Evolutionary conservation across 2,113 vertebrate genomes (phyloP).

Genomic region (Phalacrocorax brasilianus): DNA sequence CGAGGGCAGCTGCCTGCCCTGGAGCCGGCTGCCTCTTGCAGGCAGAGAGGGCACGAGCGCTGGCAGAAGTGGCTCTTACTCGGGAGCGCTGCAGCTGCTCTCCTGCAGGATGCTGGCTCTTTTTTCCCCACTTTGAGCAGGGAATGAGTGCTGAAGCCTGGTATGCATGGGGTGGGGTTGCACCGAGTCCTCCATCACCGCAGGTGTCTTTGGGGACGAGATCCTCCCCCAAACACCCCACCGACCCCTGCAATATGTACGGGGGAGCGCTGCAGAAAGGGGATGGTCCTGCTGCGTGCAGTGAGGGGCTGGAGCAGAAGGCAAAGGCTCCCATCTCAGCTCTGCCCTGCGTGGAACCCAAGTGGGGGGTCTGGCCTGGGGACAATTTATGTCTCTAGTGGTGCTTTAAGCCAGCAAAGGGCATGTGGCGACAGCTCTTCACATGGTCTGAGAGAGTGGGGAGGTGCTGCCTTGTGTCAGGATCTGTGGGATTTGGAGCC

Average conservation of each 20-base stretch:
- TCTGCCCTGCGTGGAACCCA: not conserved
- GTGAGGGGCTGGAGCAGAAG: not conserved
- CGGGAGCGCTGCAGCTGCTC: fast-evolving
- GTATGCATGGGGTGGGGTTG: fast-evolving
- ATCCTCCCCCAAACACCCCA: fast-evolving
- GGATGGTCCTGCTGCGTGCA: not conserved
- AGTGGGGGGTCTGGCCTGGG: not conserved
- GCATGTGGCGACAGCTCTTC: not conserved
- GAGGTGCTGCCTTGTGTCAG: not conserved
- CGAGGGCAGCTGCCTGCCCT: not conserved
- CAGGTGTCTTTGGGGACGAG: not conserved
- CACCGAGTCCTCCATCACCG: not conserved
- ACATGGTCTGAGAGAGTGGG: not conserved
- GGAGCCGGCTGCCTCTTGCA: not conserved
- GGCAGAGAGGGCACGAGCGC: not conserved
- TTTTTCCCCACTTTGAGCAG: too few species aligned
- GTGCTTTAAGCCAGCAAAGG: not conserved
- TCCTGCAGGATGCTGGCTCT: not conserved
- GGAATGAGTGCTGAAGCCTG: not conserved
- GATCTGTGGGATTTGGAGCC: not conserved
- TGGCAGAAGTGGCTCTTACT: not conserved
- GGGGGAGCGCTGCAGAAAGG: not conserved
- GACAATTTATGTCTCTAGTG: fast-evolving
- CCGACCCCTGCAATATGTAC: fast-evolving
- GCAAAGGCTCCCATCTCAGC: not conserved